phyloP scores from a whole-genome alignment of 2,888 invertebrate species.

The Tiliacea citrago region DNA sequence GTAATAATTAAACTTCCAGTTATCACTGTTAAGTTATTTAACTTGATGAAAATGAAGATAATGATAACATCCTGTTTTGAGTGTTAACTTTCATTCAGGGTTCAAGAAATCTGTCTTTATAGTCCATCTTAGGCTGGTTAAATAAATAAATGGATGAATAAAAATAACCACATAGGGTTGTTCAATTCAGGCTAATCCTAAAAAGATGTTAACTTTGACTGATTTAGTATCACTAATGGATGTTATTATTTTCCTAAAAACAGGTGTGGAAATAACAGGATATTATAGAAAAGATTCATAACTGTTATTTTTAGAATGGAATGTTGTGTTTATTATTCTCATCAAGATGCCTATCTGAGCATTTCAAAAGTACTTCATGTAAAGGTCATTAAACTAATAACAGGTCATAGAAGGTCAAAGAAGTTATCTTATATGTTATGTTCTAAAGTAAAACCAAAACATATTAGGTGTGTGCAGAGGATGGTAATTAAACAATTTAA shows the following conservation, averaged over 20 bases:
- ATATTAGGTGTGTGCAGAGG: neutral
- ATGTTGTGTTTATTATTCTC: slow-evolving; percentile 5
- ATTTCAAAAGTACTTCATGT: neutral
- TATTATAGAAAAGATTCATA: neutral
- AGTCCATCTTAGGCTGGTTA: neutral
- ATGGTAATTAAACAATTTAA: neutral
- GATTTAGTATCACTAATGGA: slow-evolving; percentile 9
- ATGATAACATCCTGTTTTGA: neutral
- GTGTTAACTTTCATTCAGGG: neutral
- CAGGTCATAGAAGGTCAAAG: slow-evolving; percentile 34
- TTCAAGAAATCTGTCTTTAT: neutral
- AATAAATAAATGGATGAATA: neutral
- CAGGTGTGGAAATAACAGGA: slow-evolving; percentile 1
- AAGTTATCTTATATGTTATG: neutral
- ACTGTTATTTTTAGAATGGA: neutral
- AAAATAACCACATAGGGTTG: neutral
- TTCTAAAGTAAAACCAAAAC: neutral
- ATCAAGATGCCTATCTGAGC: neutral
- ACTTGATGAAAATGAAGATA: neutral
- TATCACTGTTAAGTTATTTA: neutral
- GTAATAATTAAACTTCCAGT: neutral
- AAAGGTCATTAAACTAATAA: slow-evolving; percentile 23
- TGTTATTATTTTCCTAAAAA: neutral
- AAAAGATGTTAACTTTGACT: neutral
- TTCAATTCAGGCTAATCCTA: neutral